These are phyloP conservation scores for Ariopsis seemanni DNA, from an alignment of 2,113 vertebrate species.

Conservation along the genomic window DNA sequence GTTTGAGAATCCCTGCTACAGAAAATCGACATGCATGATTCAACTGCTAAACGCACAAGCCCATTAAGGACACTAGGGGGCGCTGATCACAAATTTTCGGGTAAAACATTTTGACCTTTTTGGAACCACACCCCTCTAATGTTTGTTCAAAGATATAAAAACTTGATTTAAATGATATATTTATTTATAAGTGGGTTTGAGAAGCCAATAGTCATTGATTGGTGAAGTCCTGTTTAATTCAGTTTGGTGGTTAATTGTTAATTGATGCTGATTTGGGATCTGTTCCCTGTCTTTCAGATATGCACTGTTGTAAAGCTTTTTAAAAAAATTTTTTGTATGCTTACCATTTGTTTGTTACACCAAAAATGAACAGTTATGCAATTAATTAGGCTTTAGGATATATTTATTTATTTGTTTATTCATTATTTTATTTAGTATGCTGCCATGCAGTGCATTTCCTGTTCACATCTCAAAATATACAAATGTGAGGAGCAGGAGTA, in stretches of 20 bases:
- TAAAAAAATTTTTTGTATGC: neutral
- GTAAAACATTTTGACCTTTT: neutral
- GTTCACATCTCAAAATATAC: neutral
- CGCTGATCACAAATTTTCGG: neutral
- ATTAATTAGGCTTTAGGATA: neutral
- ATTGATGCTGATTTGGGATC: neutral
- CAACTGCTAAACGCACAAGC: neutral
- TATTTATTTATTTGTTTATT: neutral
- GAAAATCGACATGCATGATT: neutral
- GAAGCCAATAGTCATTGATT: neutral
- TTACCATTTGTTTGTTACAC: neutral
- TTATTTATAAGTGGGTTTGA: neutral
- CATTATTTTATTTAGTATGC: neutral
- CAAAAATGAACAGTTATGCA: neutral
- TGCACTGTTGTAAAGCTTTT: neutral
- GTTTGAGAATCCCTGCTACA: neutral
- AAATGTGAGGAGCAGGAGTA: neutral
- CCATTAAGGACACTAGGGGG: neutral
- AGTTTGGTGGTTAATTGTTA: neutral
- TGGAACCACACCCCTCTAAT: neutral
- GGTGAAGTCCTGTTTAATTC: neutral
- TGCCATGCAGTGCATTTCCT: neutral
- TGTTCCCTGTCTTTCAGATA: neutral
- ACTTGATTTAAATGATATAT: neutral
- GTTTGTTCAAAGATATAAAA: neutral